A percentile compares a stretch with the other conserved stretches of the same genome.
Conservation (phyloP, 2,113 vertebrate species). For the Chionis minor region DNA sequence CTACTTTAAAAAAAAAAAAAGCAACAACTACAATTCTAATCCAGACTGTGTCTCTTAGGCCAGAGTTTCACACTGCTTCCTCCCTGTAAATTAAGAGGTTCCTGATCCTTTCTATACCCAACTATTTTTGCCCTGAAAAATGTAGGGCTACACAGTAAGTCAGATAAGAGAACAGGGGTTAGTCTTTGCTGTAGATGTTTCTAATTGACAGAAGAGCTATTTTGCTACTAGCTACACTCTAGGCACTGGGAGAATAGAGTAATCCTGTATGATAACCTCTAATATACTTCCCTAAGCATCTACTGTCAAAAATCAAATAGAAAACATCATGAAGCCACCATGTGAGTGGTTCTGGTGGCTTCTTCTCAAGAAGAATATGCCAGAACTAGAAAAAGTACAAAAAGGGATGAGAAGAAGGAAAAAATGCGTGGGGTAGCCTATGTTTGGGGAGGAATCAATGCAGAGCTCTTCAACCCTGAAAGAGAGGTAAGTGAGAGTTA, state of each 20-base stretch:
- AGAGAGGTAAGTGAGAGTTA: neutral
- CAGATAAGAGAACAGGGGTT: neutral
- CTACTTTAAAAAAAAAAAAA: neutral
- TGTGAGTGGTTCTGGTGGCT: neutral
- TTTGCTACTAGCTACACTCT: neutral
- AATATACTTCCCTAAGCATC: neutral
- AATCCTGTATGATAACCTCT: neutral
- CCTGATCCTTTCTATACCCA: neutral
- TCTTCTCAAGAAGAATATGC: neutral
- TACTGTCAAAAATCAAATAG: neutral
- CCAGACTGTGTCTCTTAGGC: neutral
- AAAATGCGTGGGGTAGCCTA: rapidly evolving
- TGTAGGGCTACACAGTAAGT: neutral
- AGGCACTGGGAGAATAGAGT: neutral
- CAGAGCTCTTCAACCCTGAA: neutral
- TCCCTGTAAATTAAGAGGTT: neutral
- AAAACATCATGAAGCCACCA: neutral
- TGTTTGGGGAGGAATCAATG: neutral
- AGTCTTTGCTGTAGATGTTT: neutral
- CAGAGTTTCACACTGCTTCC: neutral
- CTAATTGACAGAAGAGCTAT: neutral
- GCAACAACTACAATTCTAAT: neutral
- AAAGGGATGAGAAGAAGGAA: neutral
- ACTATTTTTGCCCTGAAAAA: neutral
- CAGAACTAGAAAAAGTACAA: neutral